Evolutionary conservation across 2,888 invertebrate genomes (phyloP).

Genomic region (Macrophya annulata): DNA sequence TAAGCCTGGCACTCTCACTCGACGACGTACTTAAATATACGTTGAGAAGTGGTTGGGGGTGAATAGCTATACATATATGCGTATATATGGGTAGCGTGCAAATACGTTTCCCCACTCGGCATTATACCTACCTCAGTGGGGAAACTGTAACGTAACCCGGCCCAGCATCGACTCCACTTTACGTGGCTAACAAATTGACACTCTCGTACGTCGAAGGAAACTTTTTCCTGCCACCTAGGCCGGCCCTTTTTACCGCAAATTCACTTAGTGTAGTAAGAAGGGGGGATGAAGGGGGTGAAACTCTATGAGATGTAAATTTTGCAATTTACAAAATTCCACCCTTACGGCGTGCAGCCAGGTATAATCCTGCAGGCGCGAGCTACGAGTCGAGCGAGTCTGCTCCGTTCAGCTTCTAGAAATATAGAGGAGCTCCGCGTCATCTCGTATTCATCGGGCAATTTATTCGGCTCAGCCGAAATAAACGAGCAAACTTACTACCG

Average conservation of each 20-base stretch:
- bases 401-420: conserved; percentile 55
- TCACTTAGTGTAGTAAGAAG: conserved; percentile 53
- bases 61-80: neutral
- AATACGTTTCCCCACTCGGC: conserved; percentile 42
- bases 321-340: conserved; percentile 57
- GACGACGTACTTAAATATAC: conserved; percentile 42
- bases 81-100: conserved; percentile 13
- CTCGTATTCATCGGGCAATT: conserved; percentile 58
- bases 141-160: conserved; percentile 50
- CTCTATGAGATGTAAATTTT: conserved; percentile 58
- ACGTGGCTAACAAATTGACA: conserved; percentile 56
- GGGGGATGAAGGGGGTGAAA: conserved; percentile 11
- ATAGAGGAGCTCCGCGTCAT: conserved; percentile 56
- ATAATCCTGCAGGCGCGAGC: conserved; percentile 51
- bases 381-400: neutral
- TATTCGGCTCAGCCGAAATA: conserved; percentile 58
- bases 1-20: conserved; percentile 37
- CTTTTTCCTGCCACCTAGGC: conserved; percentile 46
- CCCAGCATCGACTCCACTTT: conserved; percentile 51
- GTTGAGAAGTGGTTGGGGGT: neutral
- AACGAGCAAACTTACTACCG: conserved; percentile 56
- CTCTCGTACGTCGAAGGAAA: conserved; percentile 56
- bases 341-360: conserved; percentile 56
- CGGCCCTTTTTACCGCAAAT: conserved; percentile 56
- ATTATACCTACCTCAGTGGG: conserved; percentile 7